Percentiles rank a stretch among this genome's conserved stretches.
Conservation (phyloP, 1,140 invertebrate genomes). For the Lordiphosa mommai region DNA sequence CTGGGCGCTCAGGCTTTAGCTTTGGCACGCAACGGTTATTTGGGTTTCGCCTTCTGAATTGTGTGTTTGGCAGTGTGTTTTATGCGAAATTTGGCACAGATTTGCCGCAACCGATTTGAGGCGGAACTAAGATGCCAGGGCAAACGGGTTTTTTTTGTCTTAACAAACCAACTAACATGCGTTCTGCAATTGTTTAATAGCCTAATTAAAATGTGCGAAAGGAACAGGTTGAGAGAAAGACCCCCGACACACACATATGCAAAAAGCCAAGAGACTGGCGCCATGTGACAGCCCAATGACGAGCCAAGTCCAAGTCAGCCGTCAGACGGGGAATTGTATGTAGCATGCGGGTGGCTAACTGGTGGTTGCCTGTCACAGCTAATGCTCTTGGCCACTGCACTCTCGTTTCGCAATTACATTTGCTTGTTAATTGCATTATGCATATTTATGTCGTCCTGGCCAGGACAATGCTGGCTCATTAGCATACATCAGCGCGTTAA, state of each 20-base stretch:
- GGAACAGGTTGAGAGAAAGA: constrained; percentile 46
- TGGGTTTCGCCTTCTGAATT: constrained; percentile 18
- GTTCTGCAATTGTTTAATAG: constrained; percentile 76
- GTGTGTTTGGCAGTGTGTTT: constrained; percentile 44
- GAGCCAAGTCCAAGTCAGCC: constrained; percentile 21
- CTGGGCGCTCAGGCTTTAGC: too few relatives aligned
- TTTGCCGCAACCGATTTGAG: constrained; percentile 38
- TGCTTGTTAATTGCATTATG: constrained; percentile 79
- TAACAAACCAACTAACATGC: constrained; percentile 45
- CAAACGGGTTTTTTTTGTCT: constrained; percentile 53
- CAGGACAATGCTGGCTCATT: constrained; percentile 74
- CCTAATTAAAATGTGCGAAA: constrained; percentile 71
- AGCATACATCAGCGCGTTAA: constrained; percentile 78
- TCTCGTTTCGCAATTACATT: constrained; percentile 71
- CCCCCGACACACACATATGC: too few relatives aligned
- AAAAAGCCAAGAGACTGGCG: constrained; percentile 23
- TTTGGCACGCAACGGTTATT: constrained; percentile 70
- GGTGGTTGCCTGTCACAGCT: constrained; percentile 24
- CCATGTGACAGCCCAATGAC: constrained; percentile 36
- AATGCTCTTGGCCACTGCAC: constrained; percentile 18
- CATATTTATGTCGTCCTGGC: constrained; percentile 67
- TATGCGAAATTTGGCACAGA: constrained; percentile 76
- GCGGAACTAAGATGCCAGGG: constrained; percentile 34
- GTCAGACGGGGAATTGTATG: constrained; percentile 5
- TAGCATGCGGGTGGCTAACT: constrained; percentile 21